phyloP scores from a whole-genome alignment of 2,888 invertebrate species.

The Homarus gammarus region DNA sequence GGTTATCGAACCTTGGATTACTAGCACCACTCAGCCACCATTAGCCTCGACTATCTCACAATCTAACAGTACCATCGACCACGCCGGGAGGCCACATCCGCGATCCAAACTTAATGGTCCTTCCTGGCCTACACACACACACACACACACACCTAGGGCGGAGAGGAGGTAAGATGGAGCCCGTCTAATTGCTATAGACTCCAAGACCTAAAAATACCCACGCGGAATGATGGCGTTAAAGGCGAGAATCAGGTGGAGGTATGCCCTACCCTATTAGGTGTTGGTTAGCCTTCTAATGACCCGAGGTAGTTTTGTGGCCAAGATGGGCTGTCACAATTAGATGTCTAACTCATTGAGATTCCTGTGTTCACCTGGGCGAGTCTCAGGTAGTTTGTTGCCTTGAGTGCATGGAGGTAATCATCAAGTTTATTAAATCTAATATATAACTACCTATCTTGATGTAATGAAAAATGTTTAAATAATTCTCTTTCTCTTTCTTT shows the following conservation, averaged over 20 bases:
- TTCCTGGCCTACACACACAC: neutral
- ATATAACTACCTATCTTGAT: too few relatives aligned
- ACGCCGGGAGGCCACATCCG: neutral
- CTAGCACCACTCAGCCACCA: constrained; percentile 10
- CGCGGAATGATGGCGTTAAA: neutral
- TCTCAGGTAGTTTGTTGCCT: neutral
- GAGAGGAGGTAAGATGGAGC: too few relatives aligned
- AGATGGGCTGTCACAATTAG: neutral
- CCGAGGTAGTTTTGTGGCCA: neutral
- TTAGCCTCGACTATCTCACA: constrained; percentile 3
- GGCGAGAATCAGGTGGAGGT: neutral
- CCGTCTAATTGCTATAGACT: too few relatives aligned
- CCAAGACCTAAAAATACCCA: neutral
- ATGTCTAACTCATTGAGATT: constrained; percentile 5
- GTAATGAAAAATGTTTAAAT: too few relatives aligned
- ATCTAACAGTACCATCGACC: neutral
- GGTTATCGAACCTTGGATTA: constrained; percentile 32
- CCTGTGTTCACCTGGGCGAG: neutral
- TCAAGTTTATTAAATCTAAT: too few relatives aligned
- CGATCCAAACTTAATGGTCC: neutral
- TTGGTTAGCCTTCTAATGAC: neutral
- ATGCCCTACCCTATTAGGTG: neutral
- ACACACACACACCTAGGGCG: too few relatives aligned
- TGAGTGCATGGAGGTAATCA: too few relatives aligned
- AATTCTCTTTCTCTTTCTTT: too few relatives aligned